Evolutionary conservation across 92 coral and sea anemone species (phyloP), one percentile per base, ranked within the genome.

Genomic region (Umimayanthus kanabou): DNA sequence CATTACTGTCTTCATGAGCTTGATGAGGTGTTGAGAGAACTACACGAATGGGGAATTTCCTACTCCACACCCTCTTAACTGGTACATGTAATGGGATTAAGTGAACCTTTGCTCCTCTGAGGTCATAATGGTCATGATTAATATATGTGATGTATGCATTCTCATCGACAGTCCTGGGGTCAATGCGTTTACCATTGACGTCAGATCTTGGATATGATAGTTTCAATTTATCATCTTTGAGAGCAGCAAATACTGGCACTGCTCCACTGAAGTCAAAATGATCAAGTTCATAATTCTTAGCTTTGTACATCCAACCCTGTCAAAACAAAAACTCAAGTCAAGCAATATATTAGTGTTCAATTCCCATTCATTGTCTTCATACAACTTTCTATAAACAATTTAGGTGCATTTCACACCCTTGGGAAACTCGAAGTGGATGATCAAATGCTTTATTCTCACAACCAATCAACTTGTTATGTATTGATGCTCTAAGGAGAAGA

Each of bases 251-350:
- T 25, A 97, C 97, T 70, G 96, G 93, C 39, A 70, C 84, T 20
- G 95, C 90, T 50, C 92, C 98, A 73, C 89, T 81, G 61, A 92
- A 94, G 64, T 94, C 97, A 77, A 94, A 93, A 42, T 93, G 93
- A 73, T 92, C 94, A 16, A 91, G 91, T 75, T 91, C 94, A 84
- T 97, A 97, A 47, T 80, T 85, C 39, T 86, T 87, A 23, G 98
- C 89, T 90, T 95, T 97, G 80, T 90, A 94, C 93, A 97, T 92
- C 99, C 99, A 97, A 39, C 99, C 99, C 99, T 97, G 71, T 39
- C 1, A 40, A 64, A 25, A 25, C 30, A 50, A 77, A 37, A 79
- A 81, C 14, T 73, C 69, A 65, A 53, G 82, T 5, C 79, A 81
- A 20, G 26, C 14, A 53, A 29, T 39, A 42, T 42, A 6, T 42